A percentile compares a stretch with the other conserved stretches of the same genome.
Conservation (phyloP, 2,797 vertebrate species). For the Tenualosa thibaudeaui region DNA sequence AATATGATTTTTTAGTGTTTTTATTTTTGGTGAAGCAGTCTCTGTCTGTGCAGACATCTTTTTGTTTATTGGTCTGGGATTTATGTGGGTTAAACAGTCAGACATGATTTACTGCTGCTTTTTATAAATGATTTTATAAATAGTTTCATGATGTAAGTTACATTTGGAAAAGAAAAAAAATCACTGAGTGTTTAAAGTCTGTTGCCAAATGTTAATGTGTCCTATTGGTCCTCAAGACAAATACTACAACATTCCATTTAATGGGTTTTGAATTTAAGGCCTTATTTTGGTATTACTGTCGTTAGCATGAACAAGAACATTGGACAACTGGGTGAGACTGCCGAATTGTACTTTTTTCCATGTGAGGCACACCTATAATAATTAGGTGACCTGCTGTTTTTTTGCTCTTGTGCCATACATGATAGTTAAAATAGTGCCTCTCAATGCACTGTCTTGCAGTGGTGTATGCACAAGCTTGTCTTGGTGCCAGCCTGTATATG, state of each 20-base stretch:
- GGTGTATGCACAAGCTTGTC: constrained; percentile 38
- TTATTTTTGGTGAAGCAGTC: background rate
- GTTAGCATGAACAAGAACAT: constrained; percentile 7
- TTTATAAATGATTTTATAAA: constrained; percentile 13
- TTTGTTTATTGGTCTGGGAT: constrained; percentile 16
- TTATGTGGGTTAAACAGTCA: constrained; percentile 12
- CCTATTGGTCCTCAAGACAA: background rate
- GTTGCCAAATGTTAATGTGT: constrained; percentile 7
- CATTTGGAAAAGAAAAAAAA: constrained; percentile 9
- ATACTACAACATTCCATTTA: constrained; percentile 8
- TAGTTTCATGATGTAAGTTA: constrained; percentile 15
- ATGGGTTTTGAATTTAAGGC: constrained; percentile 7
- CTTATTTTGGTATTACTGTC: background rate
- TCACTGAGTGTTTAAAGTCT: background rate
- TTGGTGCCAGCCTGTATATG: constrained; percentile 43
- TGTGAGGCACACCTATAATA: constrained; percentile 6
- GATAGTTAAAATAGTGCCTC: background rate
- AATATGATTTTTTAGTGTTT: background rate
- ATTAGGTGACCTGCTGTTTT: constrained; percentile 15
- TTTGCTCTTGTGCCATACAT: background rate
- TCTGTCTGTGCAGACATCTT: constrained; percentile 8
- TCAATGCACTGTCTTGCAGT: constrained; percentile 12
- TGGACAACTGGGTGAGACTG: constrained; percentile 1
- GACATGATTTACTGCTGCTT: constrained; percentile 1
- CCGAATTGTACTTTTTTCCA: background rate